Conservation (phyloP, 2,888 invertebrate species). For the Gymnoscelis rufifasciata region DNA sequence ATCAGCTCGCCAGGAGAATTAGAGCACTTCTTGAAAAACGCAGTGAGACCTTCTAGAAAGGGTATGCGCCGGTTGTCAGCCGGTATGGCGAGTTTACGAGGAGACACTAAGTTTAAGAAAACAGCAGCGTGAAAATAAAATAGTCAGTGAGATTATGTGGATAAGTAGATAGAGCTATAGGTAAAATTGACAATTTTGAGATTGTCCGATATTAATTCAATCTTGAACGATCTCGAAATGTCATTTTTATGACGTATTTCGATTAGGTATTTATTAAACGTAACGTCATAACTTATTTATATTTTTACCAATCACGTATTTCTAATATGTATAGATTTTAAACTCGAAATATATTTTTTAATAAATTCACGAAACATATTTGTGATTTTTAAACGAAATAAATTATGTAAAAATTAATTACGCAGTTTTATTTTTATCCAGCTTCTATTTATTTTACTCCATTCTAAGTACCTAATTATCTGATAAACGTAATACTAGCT, state of each 20-base stretch:
- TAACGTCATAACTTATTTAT: conserved; percentile 31
- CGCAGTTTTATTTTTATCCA: too few species aligned
- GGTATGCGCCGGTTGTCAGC: conserved; percentile 55
- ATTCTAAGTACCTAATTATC: too few species aligned
- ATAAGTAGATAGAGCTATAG: conserved; percentile 13
- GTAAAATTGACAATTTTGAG: conserved; percentile 49
- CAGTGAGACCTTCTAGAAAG: conserved; percentile 61
- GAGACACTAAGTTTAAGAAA: conserved; percentile 41
- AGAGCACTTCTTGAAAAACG: conserved; percentile 57
- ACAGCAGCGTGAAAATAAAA: conserved; percentile 22
- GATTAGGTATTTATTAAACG: conserved; percentile 28
- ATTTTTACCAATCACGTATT: conserved; percentile 15
- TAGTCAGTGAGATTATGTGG: conserved; percentile 27
- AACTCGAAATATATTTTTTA: too few species aligned
- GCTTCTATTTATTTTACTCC: too few species aligned
- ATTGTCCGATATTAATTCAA: conserved; percentile 56
- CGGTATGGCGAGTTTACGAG: conserved; percentile 27
- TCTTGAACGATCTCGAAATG: conserved; percentile 75
- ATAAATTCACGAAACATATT: too few species aligned
- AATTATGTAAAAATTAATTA: too few species aligned
- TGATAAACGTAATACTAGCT: too few species aligned
- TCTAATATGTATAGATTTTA: too few species aligned
- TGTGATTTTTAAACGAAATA: too few species aligned
- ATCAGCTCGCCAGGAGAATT: conserved; percentile 59
- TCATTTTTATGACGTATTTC: conserved; percentile 35